These are phyloP conservation scores for Pagrus major DNA, from an alignment of 2,113 vertebrate species.

Conservation along the genomic window DNA sequence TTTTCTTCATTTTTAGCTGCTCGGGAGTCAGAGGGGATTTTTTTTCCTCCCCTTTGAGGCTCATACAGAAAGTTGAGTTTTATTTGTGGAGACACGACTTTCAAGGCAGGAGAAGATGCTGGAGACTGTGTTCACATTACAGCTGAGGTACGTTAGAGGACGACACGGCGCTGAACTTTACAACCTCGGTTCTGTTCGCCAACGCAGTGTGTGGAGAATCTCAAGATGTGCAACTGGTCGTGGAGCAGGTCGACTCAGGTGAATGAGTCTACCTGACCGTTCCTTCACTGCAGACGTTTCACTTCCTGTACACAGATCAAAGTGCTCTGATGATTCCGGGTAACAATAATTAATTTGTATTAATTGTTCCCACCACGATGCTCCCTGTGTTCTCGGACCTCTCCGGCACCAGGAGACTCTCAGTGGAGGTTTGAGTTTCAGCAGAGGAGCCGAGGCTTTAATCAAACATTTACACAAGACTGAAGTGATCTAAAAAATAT, in stretches of 20 bases:
- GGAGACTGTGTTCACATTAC: neutral
- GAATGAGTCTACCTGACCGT: neutral
- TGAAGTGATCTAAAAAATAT: constrained; percentile 1
- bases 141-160: neutral
- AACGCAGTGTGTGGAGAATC: too few relatives aligned
- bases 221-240: neutral
- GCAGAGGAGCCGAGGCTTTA: neutral
- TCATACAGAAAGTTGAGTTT: neutral
- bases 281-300: too few relatives aligned
- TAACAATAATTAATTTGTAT: neutral
- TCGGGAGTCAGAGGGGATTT: neutral
- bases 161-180: neutral
- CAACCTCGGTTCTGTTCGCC: neutral
- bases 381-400: neutral
- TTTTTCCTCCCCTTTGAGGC: neutral
- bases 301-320: too few relatives aligned
- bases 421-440: neutral
- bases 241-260: neutral
- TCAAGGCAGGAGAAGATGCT: neutral
- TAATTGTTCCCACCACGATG: neutral
- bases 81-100: neutral
- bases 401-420: neutral
- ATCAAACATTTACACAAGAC: constrained; percentile 28
- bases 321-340: neutral
- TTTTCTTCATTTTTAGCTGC: neutral